Conservation (phyloP, 37 sponge, comb jelly and placozoan genomes). For the Haliclona indistincta region DNA sequence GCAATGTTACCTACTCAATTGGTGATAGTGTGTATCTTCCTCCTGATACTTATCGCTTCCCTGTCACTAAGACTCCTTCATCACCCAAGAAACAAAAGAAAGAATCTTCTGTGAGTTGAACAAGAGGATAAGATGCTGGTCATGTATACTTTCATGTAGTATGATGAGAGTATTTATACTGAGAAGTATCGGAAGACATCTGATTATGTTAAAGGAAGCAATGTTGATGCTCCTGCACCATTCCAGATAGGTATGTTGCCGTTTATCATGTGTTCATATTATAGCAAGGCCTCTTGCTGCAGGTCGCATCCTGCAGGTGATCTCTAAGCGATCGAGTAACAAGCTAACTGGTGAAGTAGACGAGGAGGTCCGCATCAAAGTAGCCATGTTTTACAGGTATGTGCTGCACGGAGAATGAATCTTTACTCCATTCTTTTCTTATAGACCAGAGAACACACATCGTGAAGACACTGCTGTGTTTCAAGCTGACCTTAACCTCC, state of each 20-base stretch:
- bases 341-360: conserved; percentile 12
- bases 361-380: conserved; percentile 14
- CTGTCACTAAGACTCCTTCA: background rate
- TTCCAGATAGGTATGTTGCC: conserved; percentile 89
- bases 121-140: too few species aligned
- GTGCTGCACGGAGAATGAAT: background rate
- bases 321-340: conserved; percentile 1
- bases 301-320: conserved; percentile 55
- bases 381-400: conserved; percentile 72
- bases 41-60: conserved; percentile 59
- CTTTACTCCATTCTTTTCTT: conserved; percentile 7
- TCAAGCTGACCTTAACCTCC: conserved; percentile 77
- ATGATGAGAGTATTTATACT: conserved; percentile 63
- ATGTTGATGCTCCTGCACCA: conserved; percentile 72
- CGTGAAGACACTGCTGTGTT: conserved; percentile 6
- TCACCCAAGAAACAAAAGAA: conserved; percentile 27
- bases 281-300: background rate
- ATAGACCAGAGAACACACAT: conserved; percentile 80
- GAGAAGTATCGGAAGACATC: conserved; percentile 86
- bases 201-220: conserved; percentile 40
- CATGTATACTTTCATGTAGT: too few species aligned
- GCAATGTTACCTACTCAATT: conserved; percentile 22
- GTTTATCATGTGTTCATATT: background rate
- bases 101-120: conserved; percentile 1
- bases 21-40: conserved; percentile 77